Conservation (phyloP, 2,113 vertebrate species). For the Diadophis punctatus region DNA sequence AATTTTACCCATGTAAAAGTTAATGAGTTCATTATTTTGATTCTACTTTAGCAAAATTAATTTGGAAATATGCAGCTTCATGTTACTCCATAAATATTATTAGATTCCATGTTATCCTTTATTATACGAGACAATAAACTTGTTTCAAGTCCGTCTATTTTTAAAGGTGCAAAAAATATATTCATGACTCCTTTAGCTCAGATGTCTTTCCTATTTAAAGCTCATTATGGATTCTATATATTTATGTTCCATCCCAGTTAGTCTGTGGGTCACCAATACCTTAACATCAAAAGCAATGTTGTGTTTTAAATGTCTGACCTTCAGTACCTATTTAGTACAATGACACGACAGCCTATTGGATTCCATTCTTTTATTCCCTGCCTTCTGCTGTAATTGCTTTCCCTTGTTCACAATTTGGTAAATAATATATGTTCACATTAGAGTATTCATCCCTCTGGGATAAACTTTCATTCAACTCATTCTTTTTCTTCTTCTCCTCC, state of each 20-base stretch:
- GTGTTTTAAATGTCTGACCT: constrained; percentile 35
- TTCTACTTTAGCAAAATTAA: constrained; percentile 20
- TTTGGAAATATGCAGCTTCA: constrained; percentile 37
- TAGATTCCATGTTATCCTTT: neutral
- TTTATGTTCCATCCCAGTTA: constrained; percentile 38
- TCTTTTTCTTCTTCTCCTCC: constrained; percentile 33
- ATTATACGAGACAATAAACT: neutral
- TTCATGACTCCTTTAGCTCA: constrained; percentile 48
- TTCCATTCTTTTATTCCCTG: constrained; percentile 26
- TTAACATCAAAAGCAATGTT: constrained; percentile 22
- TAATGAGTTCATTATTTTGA: constrained; percentile 27
- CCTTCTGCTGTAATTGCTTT: constrained; percentile 58
- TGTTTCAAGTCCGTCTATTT: neutral
- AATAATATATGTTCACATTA: constrained; percentile 65
- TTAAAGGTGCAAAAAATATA: constrained; percentile 19
- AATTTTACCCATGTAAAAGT: constrained; percentile 9
- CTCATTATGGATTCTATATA: neutral
- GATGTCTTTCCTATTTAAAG: constrained; percentile 16
- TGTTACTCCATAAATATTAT: constrained; percentile 35
- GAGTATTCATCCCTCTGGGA: constrained; percentile 59
- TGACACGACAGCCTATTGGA: neutral
- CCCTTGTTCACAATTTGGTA: constrained; percentile 53
- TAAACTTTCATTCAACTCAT: constrained; percentile 55
- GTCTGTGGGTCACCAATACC: constrained; percentile 36
- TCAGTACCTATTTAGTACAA: constrained; percentile 25